Conservation (phyloP, 2,888 invertebrate species). For the Thecocarcelia acutangulata region DNA sequence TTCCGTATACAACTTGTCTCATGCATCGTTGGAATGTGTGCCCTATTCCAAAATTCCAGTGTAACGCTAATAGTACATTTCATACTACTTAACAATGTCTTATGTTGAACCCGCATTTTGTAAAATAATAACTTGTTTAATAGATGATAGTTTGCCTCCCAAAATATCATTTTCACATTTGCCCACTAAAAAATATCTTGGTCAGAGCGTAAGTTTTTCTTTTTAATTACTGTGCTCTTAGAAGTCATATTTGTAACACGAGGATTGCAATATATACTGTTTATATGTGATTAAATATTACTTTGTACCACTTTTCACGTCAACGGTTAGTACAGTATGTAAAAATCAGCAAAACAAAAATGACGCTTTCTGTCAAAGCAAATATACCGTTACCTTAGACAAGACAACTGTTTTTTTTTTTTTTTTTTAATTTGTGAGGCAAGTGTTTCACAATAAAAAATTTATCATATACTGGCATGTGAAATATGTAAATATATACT, state of each 20-base stretch:
- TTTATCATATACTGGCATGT: too few species aligned
- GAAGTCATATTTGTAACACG: not conserved
- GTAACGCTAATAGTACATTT: not conserved
- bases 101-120: not conserved
- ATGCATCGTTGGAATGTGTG: not conserved
- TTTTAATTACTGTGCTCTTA: not conserved
- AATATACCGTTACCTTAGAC: too few species aligned
- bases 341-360: not conserved
- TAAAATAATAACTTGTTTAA: not conserved
- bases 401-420: too few species aligned
- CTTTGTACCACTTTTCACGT: not conserved
- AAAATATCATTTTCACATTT: not conserved
- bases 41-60: too few species aligned
- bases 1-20: conserved; percentile 9
- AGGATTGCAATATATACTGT: not conserved
- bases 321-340: not conserved
- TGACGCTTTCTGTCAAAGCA: not conserved
- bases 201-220: conserved; percentile 12
- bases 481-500: too few species aligned
- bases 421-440: too few species aligned
- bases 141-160: not conserved
- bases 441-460: too few species aligned
- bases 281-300: not conserved
- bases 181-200: conserved; percentile 1
- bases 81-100: not conserved